Conservation (phyloP, 2,888 invertebrate species). For the Craniophora ligustri region DNA sequence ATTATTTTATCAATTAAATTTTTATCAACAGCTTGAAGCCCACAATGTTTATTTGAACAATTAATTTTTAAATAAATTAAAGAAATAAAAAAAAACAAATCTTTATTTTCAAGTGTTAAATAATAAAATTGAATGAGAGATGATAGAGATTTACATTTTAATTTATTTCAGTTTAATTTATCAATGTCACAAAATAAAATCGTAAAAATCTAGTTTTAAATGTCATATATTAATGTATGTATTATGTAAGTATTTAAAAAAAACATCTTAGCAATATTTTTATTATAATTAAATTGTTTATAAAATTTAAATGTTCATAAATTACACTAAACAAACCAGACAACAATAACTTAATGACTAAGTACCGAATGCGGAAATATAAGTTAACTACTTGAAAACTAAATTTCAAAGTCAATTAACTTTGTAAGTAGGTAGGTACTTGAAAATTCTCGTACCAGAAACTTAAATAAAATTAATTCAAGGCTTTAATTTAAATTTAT, state of each 20-base stretch:
- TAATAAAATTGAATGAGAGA: no score
- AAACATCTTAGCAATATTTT: no score
- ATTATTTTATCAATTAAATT: constrained; percentile 11
- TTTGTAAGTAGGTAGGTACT: neutral
- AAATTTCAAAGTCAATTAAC: neutral
- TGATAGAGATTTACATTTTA: no score
- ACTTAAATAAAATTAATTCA: neutral
- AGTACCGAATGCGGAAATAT: neutral
- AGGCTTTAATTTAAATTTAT: neutral
- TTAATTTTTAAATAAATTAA: neutral
- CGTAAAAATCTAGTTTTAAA: no score
- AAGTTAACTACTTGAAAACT: neutral
- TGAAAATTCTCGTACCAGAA: neutral
- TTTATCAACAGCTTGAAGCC: constrained; percentile 30
- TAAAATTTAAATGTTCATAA: no score
- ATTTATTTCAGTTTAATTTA: no score
- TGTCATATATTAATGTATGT: no score
- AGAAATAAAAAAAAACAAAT: neutral
- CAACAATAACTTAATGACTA: neutral
- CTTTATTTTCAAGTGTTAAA: no score
- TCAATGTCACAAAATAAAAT: no score
- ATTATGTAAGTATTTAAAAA: no score
- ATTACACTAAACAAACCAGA: no score
- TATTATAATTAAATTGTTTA: no score
- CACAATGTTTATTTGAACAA: constrained; percentile 54